phyloP scores from a whole-genome alignment of 2,113 vertebrate genomes.

The Gobio gobio region DNA sequence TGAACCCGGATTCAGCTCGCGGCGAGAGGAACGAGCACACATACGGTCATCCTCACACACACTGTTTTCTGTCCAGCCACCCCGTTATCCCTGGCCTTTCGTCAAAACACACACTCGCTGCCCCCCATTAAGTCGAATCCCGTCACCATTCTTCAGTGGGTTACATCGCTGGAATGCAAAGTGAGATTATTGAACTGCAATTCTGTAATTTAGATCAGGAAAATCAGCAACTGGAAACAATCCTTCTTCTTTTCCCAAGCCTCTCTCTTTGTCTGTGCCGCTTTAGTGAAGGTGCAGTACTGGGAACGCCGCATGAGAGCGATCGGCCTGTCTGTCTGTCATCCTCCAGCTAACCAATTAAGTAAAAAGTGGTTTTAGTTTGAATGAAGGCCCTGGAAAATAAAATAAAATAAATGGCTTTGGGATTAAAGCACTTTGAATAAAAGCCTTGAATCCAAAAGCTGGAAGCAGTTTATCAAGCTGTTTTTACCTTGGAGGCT shows the following conservation, averaged over 20 bases:
- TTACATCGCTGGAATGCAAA: constrained; percentile 50
- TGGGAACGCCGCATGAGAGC: constrained; percentile 8
- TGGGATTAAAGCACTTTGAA: constrained; percentile 9
- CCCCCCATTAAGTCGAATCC: constrained; percentile 25
- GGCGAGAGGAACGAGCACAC: constrained; percentile 16
- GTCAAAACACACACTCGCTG: constrained; percentile 29
- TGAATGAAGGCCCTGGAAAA: background rate
- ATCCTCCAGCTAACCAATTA: constrained; percentile 26
- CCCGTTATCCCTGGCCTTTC: constrained; percentile 10
- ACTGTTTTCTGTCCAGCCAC: constrained; percentile 12
- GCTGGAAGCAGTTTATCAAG: background rate
- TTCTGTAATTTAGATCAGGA: constrained; percentile 64
- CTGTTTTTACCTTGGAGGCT: constrained; percentile 22
- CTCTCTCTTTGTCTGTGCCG: background rate
- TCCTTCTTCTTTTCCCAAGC: constrained; percentile 42
- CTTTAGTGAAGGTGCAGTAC: constrained; percentile 26
- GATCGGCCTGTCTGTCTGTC: constrained; percentile 8
- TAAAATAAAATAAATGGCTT: background rate
- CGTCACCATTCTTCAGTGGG: background rate
- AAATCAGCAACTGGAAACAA: constrained; percentile 64
- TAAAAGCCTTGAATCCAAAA: constrained; percentile 25
- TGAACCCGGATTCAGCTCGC: constrained; percentile 55
- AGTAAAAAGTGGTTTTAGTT: constrained; percentile 35
- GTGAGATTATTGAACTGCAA: constrained; percentile 61
- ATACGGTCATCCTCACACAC: background rate